Conservation (phyloP, 1,140 invertebrate genomes). For the Limonius californicus region DNA sequence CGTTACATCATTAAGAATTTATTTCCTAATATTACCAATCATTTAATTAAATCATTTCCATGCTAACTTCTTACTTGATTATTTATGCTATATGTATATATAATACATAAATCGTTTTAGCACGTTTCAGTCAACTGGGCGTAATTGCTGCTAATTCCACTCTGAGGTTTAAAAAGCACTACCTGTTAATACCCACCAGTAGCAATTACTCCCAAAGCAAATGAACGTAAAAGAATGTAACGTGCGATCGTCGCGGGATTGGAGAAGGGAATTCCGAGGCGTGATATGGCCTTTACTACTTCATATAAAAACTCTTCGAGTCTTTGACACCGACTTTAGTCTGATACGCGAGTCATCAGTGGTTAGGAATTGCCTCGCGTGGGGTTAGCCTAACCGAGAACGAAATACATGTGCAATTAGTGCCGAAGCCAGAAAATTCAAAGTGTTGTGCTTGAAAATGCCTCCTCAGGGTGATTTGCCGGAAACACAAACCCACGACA, state of each 20-base stretch:
- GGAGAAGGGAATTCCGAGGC: slow-evolving; percentile 25
- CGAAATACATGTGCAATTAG: slow-evolving; percentile 9
- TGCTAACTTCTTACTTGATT: no score
- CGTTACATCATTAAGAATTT: no score
- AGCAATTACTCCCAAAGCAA: no score
- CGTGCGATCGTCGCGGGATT: not conserved
- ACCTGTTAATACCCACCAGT: no score
- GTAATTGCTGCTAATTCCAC: no score
- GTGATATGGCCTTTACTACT: slow-evolving; percentile 22
- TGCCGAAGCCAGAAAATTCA: not conserved
- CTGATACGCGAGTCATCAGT: slow-evolving; percentile 19
- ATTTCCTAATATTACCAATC: no score
- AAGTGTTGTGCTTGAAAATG: slow-evolving; percentile 21
- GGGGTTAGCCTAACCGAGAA: slow-evolving; percentile 32
- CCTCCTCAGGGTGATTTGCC: slow-evolving; percentile 30
- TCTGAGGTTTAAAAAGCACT: no score
- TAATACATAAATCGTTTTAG: no score
- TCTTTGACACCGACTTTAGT: slow-evolving; percentile 32
- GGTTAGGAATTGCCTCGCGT: slow-evolving; percentile 31
- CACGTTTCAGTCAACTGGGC: no score
- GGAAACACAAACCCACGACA: slow-evolving; percentile 6
- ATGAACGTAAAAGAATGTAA: not conserved
- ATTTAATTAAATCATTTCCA: no score
- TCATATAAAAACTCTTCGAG: slow-evolving; percentile 30
- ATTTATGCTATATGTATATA: no score